Evolutionary conservation across 2,888 invertebrate species (phyloP), one percentile per base, ranked within the genome.

Genomic region (Craniophora ligustri): DNA sequence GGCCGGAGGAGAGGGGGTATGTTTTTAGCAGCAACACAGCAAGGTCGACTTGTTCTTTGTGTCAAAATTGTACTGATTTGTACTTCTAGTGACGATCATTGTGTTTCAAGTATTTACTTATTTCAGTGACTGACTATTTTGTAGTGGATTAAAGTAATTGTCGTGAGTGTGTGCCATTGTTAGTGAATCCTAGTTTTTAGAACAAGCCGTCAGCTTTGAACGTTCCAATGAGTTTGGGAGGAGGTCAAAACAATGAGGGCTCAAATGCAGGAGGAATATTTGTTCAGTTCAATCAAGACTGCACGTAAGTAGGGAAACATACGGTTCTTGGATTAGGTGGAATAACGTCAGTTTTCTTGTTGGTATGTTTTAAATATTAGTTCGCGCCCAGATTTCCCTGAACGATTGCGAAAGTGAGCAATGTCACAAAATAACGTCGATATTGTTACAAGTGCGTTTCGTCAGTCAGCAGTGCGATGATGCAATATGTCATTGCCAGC

Each of bases 281-380:
- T 92, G 98, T 98, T 80, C 98, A 98, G 94, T 99, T 99, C 89
- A 99, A 99, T 93, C 99, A 99, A 92, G 99, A 99, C 92, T 97
- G 96, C 95, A 97, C 98, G 99, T 99, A 97, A 97, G 98, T 96
- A 68, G 35, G 36, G 15, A 16, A 47, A 23, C 41, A 55, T 57
- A 55, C 42, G 34, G 38, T 46, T 32, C 13, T 31, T n/a, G 28
- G 11, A 34, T 46, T 38, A 31, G 16, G 45, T 28, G 14, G 14
- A 34, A 11, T 7, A 16, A 16, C 30, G 31, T 16, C 19, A 11
- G 30, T n/a, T n/a, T n/a, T n/a, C 11, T 55, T 13, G 49, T 51
- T 40, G 3, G 21, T 32, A 46, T 50, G 51, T 41, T 13, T 5
- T 4, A 14, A 16, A 32, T 26, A 15, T 31, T 14, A 35, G 13